Conservation (phyloP, 2,113 vertebrate genomes). For the Rhynchopsitta pachyrhyncha region DNA sequence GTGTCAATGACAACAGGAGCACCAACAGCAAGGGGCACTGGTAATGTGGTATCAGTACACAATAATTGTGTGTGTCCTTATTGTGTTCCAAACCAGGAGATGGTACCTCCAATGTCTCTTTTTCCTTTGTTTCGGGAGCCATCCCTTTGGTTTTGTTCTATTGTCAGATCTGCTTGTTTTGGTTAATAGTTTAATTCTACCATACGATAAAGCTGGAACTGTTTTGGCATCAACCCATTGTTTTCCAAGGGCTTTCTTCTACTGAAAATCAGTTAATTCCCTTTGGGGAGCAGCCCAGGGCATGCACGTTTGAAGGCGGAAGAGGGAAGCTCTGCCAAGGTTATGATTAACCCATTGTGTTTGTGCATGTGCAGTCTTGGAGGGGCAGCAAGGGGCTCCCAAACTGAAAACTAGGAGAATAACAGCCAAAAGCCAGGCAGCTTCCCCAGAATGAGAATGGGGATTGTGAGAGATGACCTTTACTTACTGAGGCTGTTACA, state of each 20-base stretch:
- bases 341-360: accelerated
- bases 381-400: accelerated
- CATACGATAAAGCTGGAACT: neutral
- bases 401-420: neutral
- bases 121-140: neutral
- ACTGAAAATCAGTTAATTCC: neutral
- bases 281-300: neutral
- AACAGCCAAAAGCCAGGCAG: neutral
- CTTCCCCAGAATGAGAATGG: neutral
- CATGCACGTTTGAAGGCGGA: neutral
- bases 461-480: neutral
- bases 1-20: neutral
- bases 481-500: neutral
- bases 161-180: neutral
- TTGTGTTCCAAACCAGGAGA: neutral
- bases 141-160: neutral
- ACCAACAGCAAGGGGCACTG: neutral
- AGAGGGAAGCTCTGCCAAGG: neutral
- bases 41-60: neutral
- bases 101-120: neutral
- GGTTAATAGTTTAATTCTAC: neutral
- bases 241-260: neutral
- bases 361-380: no score
- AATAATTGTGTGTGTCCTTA: neutral
- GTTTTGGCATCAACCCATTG: neutral